These are phyloP conservation scores for Psococerastis gibbosa DNA, from an alignment of 2,888 invertebrate genomes.

Conservation along the genomic window DNA sequence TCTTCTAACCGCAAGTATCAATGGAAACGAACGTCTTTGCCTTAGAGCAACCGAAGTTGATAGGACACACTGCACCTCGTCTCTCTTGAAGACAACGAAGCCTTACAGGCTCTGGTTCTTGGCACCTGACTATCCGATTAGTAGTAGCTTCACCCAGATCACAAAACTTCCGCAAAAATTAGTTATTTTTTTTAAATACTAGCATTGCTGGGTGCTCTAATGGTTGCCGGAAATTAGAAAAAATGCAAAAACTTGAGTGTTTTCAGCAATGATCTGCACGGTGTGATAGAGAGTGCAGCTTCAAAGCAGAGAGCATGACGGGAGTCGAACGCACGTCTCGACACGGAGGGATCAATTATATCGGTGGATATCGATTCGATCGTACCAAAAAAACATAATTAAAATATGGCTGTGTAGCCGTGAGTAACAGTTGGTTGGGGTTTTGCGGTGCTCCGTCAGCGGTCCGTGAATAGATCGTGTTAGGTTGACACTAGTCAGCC, in stretches of 20 bases:
- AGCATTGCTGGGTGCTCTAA: background rate
- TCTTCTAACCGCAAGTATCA: too few species aligned
- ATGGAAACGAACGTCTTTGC: too few species aligned
- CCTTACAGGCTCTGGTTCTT: too few species aligned
- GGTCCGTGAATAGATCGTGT: background rate
- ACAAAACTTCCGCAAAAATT: background rate
- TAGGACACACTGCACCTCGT: too few species aligned
- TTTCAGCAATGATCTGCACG: background rate
- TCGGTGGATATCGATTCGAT: conserved; percentile 6
- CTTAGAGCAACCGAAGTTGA: too few species aligned
- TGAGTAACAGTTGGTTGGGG: background rate
- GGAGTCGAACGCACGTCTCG: conserved; percentile 6
- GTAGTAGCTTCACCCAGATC: background rate
- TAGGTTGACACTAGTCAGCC: too few species aligned
- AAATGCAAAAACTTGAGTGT: background rate
- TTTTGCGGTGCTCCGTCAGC: background rate
- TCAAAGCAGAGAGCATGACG: background rate
- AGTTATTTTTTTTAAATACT: background rate
- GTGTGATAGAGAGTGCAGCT: too few species aligned
- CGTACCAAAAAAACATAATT: background rate
- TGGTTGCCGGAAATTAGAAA: background rate
- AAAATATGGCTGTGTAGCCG: background rate
- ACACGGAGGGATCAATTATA: conserved; percentile 10
- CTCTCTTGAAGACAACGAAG: too few species aligned
- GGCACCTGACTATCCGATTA: too few species aligned